Evolutionary conservation across 2,797 vertebrate genomes (phyloP).

Genomic region (Pangasius djambal): DNA sequence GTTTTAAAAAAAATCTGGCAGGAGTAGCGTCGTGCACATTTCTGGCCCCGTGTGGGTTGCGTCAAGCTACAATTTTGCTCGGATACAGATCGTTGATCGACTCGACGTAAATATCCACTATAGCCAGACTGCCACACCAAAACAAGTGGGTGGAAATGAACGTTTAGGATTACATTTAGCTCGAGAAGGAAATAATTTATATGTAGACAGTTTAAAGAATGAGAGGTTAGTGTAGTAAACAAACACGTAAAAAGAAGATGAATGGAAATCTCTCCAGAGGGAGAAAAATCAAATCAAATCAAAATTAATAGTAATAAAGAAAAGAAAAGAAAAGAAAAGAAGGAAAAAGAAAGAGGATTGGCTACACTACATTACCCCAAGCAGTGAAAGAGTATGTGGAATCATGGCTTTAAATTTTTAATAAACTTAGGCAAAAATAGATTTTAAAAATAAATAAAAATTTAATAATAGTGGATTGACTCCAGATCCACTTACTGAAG

Average conservation of each 20-base stretch:
- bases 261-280: neutral
- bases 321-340: neutral
- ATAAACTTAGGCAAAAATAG: neutral
- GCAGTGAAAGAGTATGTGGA: neutral
- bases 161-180: neutral
- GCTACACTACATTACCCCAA: neutral
- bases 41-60: slow-evolving; percentile 37
- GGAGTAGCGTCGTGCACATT: neutral
- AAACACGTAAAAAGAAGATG: neutral
- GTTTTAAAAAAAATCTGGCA: slow-evolving; percentile 10
- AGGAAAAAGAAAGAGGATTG: neutral
- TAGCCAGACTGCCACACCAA: slow-evolving; percentile 36
- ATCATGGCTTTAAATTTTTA: neutral
- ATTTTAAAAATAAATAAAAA: neutral
- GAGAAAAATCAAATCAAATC: neutral
- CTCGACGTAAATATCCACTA: slow-evolving; percentile 36
- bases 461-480: neutral
- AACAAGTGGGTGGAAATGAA: slow-evolving; percentile 8
- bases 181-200: neutral
- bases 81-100: slow-evolving; percentile 11
- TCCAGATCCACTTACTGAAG: neutral
- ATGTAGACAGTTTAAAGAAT: neutral
- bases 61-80: slow-evolving; percentile 30
- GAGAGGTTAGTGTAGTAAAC: neutral
- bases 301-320: neutral